Conservation (phyloP, 2,113 vertebrate species). For the Nannobrachium achirus region DNA sequence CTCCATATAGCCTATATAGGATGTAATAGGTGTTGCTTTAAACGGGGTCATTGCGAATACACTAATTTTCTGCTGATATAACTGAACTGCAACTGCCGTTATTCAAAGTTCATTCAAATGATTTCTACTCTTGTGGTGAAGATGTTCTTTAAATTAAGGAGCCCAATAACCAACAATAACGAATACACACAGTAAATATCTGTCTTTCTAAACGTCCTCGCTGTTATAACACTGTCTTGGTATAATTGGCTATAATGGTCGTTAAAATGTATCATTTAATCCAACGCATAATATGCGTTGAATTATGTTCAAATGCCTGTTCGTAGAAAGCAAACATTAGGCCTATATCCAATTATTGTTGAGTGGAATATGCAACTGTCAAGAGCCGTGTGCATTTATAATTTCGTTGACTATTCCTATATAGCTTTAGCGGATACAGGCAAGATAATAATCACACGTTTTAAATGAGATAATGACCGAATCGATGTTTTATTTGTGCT, state of each 20-base stretch:
- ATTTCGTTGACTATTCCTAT: neutral
- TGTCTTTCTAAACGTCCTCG: neutral
- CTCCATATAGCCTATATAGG: too few species aligned
- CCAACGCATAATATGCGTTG: too few species aligned
- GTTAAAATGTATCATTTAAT: neutral
- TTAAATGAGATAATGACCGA: neutral
- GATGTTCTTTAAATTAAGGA: neutral
- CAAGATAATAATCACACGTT: neutral
- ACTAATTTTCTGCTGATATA: neutral
- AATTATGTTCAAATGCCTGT: too few species aligned
- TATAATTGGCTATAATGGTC: neutral
- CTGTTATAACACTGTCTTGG: neutral
- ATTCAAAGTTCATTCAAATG: neutral
- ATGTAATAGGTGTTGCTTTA: too few species aligned
- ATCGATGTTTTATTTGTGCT: slow-evolving; percentile 40
- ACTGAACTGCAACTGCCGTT: neutral
- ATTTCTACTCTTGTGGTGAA: neutral
- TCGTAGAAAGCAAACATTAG: too few species aligned
- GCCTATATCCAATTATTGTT: neutral
- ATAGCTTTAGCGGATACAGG: neutral
- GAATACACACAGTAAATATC: neutral
- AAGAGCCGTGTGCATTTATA: neutral
- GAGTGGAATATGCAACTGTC: neutral
- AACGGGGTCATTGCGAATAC: neutral
- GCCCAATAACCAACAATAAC: neutral